Conservation (phyloP, 2,888 invertebrate species). For the Leucania comma region DNA sequence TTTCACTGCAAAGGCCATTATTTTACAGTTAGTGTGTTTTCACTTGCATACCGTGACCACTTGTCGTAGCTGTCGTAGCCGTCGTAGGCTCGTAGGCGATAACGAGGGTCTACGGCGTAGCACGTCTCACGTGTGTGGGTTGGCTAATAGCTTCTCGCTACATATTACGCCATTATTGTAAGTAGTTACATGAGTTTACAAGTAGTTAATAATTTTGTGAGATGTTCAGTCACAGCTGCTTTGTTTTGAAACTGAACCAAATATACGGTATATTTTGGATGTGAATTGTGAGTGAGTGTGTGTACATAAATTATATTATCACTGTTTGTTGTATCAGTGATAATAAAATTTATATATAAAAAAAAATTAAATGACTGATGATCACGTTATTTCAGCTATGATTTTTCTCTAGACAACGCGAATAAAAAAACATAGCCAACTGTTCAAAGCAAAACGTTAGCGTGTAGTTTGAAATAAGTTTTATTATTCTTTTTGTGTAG, state of each 20-base stretch:
- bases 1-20: too few species aligned
- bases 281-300: not conserved
- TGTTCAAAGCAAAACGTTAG: not conserved
- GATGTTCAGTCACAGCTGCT: conserved; percentile 5
- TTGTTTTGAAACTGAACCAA: not conserved
- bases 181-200: conserved; percentile 29
- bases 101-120: conserved; percentile 50
- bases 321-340: too few species aligned
- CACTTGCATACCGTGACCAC: conserved; percentile 26
- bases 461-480: not conserved
- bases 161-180: conserved; percentile 11
- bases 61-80: conserved; percentile 40
- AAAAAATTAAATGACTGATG: not conserved
- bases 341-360: not conserved
- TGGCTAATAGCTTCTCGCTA: conserved; percentile 34
- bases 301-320: too few species aligned
- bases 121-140: conserved; percentile 36
- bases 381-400: not conserved
- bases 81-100: conserved; percentile 48
- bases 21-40: not conserved
- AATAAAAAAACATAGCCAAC: too few species aligned
- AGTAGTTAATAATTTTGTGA: conserved; percentile 16
- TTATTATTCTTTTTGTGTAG: too few species aligned
- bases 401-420: not conserved
- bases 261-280: not conserved